Evolutionary conservation across 2,797 vertebrate species (phyloP).

Genomic region (Hephaestus fuliginosus): DNA sequence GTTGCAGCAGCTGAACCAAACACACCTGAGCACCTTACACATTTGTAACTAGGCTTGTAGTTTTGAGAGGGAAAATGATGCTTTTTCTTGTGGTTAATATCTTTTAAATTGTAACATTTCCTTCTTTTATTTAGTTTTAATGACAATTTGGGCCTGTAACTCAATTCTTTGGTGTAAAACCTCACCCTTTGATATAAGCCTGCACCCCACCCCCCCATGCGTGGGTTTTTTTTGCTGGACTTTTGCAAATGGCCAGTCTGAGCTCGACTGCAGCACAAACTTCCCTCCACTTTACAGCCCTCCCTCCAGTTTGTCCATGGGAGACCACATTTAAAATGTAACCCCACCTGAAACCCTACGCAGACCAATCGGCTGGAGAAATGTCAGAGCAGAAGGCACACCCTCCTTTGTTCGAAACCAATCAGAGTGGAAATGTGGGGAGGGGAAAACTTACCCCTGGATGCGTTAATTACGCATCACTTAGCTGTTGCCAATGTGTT

Average conservation of each 20-base stretch:
- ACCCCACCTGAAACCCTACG: constrained; percentile 79
- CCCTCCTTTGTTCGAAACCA: constrained; percentile 84
- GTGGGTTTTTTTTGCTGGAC: constrained; percentile 12
- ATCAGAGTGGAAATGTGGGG: constrained; percentile 82
- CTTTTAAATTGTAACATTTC: background rate
- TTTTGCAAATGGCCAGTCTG: constrained; percentile 34
- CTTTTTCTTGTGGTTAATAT: background rate
- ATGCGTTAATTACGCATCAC: constrained; percentile 84
- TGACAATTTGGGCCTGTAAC: background rate
- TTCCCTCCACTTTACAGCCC: constrained; percentile 85
- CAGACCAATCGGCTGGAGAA: constrained; percentile 76
- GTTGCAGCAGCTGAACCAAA: background rate
- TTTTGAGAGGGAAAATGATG: background rate
- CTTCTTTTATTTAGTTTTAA: background rate
- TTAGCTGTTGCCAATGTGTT: constrained; percentile 85
- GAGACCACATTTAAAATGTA: constrained; percentile 82
- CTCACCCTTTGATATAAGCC: background rate
- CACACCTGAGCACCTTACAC: background rate
- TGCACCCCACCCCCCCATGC: background rate
- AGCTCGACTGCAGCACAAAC: constrained; percentile 71
- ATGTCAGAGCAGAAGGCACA: constrained; percentile 76
- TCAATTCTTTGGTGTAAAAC: background rate
- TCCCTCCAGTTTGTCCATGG: constrained; percentile 79
- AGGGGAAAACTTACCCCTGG: constrained; percentile 83
- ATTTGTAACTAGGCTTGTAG: background rate